Base-by-base conservation (phyloP, 1,140 invertebrate species). In the Lamellibrachia luymesi region DNA sequence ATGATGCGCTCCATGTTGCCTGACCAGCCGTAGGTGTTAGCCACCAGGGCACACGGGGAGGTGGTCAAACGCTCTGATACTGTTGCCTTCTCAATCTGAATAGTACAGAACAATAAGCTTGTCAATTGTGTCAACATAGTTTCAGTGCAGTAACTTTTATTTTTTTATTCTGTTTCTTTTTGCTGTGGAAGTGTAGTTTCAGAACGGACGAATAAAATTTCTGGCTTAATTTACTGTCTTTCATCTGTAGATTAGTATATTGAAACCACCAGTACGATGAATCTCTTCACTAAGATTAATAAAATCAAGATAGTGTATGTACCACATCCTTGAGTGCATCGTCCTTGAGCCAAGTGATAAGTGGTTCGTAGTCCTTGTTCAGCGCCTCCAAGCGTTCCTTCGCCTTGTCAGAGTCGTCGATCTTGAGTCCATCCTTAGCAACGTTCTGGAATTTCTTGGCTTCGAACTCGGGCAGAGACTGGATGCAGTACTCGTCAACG, bases 381-480 rank as follows among this genome's bases (percentile, higher is more conserved):
- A 98, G 95, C 91, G 97, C 97, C 96, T 99, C 98, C 94, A 98
- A 97, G 94, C 97, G 97, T 95, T 98, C 97, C 95, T 99, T 98
- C 92, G 97, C 97, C 93, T 98, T 97, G 94, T 98, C 98, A 38
- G 97, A 97, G 95, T 97, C 98, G 93, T 98, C 97, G 1, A 97
- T 92, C 93, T 98, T 97, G 95, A 99, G 97, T 2, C 99, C 99
- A 97, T 99, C 99, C 96, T 99, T 99, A 93, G 99, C 99, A 56
- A 99, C 98, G 96, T 99, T 99, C 96, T 99, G 99, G 98, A 99
- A 99, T 96, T 99, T 99, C 97, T 99, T 99, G 51, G 98, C 98
- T 95, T 99, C 99, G 96, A 99, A 99, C 96, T 99, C 99, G n/a
- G 99, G 99, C 95, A 99, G 96, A 10, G 98, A 98, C 90, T 99